phyloP scores from a whole-genome alignment of 2,888 invertebrate genomes.

The Mythimna ferrago region DNA sequence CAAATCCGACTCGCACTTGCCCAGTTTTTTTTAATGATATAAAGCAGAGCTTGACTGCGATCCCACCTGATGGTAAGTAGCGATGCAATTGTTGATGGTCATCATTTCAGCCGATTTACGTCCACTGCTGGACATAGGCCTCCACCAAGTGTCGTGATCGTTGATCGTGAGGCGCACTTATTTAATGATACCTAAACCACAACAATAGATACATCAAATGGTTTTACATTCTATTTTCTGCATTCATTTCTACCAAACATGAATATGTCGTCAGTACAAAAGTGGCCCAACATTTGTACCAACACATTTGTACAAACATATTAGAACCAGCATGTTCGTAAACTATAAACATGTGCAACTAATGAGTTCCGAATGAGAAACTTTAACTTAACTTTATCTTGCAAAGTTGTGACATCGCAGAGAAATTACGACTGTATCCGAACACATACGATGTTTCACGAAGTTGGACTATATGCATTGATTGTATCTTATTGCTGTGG shows the following conservation, averaged over 20 bases:
- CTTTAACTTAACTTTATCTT: conserved; percentile 50
- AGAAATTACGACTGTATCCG: conserved; percentile 49
- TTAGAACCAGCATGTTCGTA: conserved; percentile 20
- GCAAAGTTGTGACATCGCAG: conserved; percentile 40
- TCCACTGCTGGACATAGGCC: no score
- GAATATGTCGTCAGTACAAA: conserved; percentile 7
- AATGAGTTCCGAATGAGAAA: conserved; percentile 53
- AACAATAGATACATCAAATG: no score
- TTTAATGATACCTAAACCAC: no score
- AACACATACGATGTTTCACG: conserved; percentile 23
- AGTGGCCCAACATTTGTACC: not conserved
- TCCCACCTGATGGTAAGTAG: no score
- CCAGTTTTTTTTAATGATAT: no score
- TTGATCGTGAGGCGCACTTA: no score
- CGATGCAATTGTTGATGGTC: no score
- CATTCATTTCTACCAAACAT: not conserved
- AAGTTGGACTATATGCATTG: conserved; percentile 19
- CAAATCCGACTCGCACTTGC: no score
- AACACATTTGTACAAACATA: conserved; percentile 10
- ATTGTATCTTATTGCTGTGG: conserved; percentile 35
- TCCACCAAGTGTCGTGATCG: no score
- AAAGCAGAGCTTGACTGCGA: no score
- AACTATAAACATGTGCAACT: conserved; percentile 54
- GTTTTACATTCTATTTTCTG: not conserved
- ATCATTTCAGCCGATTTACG: no score